These are phyloP conservation scores for Charina bottae DNA, from an alignment of 2,113 vertebrate species.

Conservation along the genomic window DNA sequence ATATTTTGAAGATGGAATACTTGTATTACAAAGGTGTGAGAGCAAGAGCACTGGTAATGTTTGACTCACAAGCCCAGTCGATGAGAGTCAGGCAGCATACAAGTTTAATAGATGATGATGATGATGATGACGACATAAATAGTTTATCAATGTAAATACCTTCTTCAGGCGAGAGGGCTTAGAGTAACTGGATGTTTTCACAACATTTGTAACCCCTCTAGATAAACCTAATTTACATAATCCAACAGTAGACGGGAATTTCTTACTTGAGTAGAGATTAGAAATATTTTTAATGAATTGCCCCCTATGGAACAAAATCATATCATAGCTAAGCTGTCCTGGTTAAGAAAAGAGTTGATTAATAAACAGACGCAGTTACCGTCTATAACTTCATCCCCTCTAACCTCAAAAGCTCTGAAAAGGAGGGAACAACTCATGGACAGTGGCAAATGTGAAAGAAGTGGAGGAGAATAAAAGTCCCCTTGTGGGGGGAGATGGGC, in stretches of 20 bases:
- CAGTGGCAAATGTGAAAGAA: background rate
- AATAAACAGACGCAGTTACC: background rate
- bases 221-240: background rate
- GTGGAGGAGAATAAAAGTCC: background rate
- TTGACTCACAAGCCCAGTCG: too few relatives aligned
- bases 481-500: too few relatives aligned
- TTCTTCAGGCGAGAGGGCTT: background rate
- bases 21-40: too few relatives aligned
- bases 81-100: too few relatives aligned
- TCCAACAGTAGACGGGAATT: background rate
- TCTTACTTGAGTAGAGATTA: background rate
- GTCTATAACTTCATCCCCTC: background rate
- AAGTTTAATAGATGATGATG: background rate
- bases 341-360: background rate
- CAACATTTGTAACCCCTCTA: background rate
- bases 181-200: background rate
- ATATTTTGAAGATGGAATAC: too few relatives aligned
- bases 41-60: too few relatives aligned
- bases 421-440: background rate
- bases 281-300: background rate
- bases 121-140: background rate
- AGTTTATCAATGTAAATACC: background rate
- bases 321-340: background rate
- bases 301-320: background rate
- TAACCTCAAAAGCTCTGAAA: background rate